Conservation (phyloP, 1,140 invertebrate genomes). For the Heliconius congener region DNA sequence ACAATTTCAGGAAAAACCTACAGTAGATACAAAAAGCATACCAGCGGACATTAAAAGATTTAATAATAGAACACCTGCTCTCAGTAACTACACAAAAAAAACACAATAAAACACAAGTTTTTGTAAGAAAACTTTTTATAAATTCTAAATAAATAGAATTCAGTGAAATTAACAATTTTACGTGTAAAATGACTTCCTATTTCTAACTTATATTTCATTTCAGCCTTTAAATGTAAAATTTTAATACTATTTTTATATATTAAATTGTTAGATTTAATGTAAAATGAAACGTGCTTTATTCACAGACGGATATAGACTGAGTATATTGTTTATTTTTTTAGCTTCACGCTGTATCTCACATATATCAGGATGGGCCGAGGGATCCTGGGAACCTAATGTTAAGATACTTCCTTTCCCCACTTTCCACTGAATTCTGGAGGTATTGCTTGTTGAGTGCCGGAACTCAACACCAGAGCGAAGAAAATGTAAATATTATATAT, state of each 20-base stretch:
- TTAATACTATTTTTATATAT: not conserved
- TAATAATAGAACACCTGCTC: slow-evolving; percentile 1
- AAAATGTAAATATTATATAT: too few species aligned
- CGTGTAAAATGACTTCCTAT: not conserved
- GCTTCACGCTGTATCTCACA: too few species aligned
- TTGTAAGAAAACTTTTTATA: not conserved
- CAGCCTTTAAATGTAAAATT: not conserved
- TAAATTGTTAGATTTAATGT: not conserved
- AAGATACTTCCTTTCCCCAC: too few species aligned
- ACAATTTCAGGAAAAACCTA: slow-evolving; percentile 6
- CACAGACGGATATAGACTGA: too few species aligned
- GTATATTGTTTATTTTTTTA: too few species aligned
- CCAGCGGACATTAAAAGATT: not conserved
- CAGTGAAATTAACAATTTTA: slow-evolving; percentile 12
- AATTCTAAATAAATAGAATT: slow-evolving; percentile 9
- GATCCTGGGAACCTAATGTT: too few species aligned
- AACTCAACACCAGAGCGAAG: too few species aligned
- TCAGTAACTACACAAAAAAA: not conserved
- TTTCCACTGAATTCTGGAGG: too few species aligned
- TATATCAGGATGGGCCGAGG: too few species aligned
- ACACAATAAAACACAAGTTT: not conserved
- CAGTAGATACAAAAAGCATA: not conserved
- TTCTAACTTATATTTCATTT: not conserved
- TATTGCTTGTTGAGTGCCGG: too few species aligned
- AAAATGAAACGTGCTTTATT: too few species aligned